Percentiles rank a stretch among this genome's conserved stretches.
These are phyloP conservation scores for Seriola rivoliana DNA, from an alignment of 2,113 vertebrate species.

Conservation along the genomic window DNA sequence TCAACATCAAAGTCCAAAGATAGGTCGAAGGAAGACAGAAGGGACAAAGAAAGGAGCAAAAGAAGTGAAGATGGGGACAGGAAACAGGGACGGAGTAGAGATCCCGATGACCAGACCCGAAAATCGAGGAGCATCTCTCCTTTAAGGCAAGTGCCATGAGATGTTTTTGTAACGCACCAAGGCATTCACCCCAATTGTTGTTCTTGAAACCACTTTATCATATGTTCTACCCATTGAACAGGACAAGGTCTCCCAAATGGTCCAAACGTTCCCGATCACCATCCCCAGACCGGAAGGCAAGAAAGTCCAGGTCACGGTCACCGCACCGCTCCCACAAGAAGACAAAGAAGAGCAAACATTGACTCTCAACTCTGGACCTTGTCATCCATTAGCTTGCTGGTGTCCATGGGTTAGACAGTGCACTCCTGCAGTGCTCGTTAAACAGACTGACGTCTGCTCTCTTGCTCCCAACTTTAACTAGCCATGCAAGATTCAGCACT, in stretches of 20 bases:
- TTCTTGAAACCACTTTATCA: background rate
- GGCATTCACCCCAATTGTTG: background rate
- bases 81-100: constrained; percentile 70
- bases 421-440: constrained; percentile 36
- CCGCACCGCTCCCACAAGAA: constrained; percentile 88
- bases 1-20: constrained; percentile 78
- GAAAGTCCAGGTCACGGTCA: constrained; percentile 82
- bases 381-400: constrained; percentile 16
- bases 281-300: constrained; percentile 76
- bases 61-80: constrained; percentile 76
- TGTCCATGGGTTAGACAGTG: constrained; percentile 7
- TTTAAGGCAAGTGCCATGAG: constrained; percentile 63
- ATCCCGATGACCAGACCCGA: constrained; percentile 65
- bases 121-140: constrained; percentile 77
- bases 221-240: constrained; percentile 36
- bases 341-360: constrained; percentile 88
- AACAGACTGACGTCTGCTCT: constrained; percentile 41
- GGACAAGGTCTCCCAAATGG: constrained; percentile 81
- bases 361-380: constrained; percentile 55
- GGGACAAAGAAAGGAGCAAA: constrained; percentile 79
- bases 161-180: background rate
- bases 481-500: constrained; percentile 65
- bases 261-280: constrained; percentile 85
- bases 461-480: constrained; percentile 51
- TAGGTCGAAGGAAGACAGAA: constrained; percentile 78